Evolutionary conservation across 2,113 vertebrate species (phyloP), one percentile per base, ranked within the genome.

Genomic region (Sardina pilchardus): DNA sequence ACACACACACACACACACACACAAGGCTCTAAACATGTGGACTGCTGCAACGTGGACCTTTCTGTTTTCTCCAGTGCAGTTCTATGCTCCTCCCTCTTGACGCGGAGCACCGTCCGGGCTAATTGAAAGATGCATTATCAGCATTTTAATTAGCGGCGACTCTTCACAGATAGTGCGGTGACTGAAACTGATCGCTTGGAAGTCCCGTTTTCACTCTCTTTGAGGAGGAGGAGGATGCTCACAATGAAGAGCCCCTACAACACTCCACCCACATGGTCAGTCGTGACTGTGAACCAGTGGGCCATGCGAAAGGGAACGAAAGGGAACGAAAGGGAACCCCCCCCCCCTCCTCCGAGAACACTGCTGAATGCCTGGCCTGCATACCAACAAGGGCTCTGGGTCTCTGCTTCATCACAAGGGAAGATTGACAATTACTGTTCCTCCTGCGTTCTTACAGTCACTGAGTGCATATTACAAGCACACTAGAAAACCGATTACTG

Each of bases 81-180:
- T 42, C 26, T 71, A 1, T 71, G 63, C 8, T 30, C 63, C 56
- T 83, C 36, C 48, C 12, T 43, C 85, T n/a, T 43, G 82, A 30
- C n/a, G 10, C 17, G 53, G 87, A 48, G n/a, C 6, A 19, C 26
- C n/a, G n/a, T n/a, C n/a, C 0, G 21, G 39, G 80, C 86, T 92
- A 92, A 92, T 90, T 93, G 88, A 92, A 93, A 88, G 88, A 92
- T 86, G 89, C 84, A 36, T 88, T 86, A 91, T 91, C 88, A 16
- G 0, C 12, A 43, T 78, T 91, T 89, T 90, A 92, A 92, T 90
- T 92, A 91, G 84, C 89, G 88, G 87, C 50, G 85, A 87, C 56
- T 63, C 59, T 63, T n/a, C 24, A 63, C 19, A 63, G 59, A 63
- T 63, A 63, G 2, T 4, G 24, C 6, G 0, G 21, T 36, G 16